Evolutionary conservation across 2,797 vertebrate species (phyloP).

Genomic region (Cyclopterus lumpus): DNA sequence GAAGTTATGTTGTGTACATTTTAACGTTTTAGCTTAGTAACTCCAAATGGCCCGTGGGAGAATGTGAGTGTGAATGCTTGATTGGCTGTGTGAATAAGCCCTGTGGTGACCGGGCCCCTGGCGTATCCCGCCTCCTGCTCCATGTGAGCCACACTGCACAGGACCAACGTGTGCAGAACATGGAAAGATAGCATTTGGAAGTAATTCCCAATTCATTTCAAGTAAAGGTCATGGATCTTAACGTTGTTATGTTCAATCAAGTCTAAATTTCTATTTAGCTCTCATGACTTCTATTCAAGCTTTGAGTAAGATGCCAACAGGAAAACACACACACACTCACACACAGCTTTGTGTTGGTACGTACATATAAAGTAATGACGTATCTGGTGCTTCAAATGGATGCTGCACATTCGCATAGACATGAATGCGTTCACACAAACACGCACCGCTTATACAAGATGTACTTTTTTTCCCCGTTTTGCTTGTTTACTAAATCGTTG

Average conservation of each 20-base stretch:
- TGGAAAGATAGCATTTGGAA: neutral
- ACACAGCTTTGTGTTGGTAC: constrained; percentile 2
- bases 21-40: neutral
- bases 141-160: too few relatives aligned
- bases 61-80: neutral
- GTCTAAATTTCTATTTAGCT: constrained; percentile 3
- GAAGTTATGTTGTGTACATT: neutral
- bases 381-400: neutral
- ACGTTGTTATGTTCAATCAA: constrained; percentile 1
- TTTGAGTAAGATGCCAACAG: constrained; percentile 11
- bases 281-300: constrained; percentile 15
- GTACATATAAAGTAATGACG: neutral
- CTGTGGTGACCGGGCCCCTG: neutral
- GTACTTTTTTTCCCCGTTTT: neutral
- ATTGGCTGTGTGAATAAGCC: neutral
- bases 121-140: neutral
- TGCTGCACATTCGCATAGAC: neutral
- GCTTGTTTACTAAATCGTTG: neutral
- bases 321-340: constrained; percentile 3
- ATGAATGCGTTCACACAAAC: neutral
- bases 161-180: neutral
- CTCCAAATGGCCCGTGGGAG: neutral
- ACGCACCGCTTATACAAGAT: neutral
- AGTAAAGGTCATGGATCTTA: neutral
- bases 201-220: neutral